phyloP scores from a whole-genome alignment of 2,113 vertebrate species.

The Alectura lathami region DNA sequence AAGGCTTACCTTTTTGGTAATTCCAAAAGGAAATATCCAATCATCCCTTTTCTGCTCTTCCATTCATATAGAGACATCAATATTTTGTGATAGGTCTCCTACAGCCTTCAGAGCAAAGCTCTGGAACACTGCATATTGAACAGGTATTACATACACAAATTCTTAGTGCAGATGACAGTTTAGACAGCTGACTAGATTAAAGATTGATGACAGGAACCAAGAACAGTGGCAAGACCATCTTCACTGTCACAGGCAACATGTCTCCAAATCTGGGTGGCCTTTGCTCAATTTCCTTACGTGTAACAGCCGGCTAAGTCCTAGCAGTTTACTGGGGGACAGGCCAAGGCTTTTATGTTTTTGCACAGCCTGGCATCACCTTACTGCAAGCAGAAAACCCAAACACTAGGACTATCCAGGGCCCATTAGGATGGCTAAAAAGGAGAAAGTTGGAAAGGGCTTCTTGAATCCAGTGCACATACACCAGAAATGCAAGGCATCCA shows the following conservation, averaged over 20 bases:
- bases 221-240: not conserved
- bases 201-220: not conserved
- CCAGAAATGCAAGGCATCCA: not conserved
- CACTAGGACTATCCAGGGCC: not conserved
- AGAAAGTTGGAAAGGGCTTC: not conserved
- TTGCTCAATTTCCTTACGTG: fast-evolving
- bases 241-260: not conserved
- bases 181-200: not conserved
- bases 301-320: not conserved
- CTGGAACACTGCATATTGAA: not conserved
- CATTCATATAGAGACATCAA: not conserved
- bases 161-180: not conserved
- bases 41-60: not conserved
- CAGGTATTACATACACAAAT: not conserved
- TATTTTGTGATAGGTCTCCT: not conserved
- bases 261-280: not conserved
- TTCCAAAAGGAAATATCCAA: not conserved
- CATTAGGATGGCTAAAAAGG: not conserved
- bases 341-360: not conserved
- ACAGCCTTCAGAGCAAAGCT: not conserved
- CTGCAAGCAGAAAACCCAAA: not conserved
- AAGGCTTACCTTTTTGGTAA: not conserved
- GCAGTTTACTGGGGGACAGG: no score
- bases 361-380: not conserved
- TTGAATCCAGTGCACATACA: not conserved